Evolutionary conservation across 2,888 invertebrate species (phyloP), one percentile per base, ranked within the genome.

Genomic region (Tiliacea aurago): DNA sequence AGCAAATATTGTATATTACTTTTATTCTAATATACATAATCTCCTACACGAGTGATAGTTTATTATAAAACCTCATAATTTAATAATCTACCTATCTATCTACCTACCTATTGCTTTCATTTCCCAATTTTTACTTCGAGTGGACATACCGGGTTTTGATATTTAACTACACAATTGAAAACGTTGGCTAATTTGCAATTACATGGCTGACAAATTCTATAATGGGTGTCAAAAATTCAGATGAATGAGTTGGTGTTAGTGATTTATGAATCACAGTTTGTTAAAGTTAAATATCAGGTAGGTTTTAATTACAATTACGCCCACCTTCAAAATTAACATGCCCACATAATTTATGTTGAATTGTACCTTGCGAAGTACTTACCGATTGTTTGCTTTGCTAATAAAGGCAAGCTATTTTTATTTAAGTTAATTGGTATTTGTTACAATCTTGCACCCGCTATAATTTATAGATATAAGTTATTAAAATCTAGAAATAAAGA

Each of bases 181-280:
- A 59, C 41, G 63, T 78, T n/a, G 51, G 51, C 55, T 72, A 67
- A 82, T 81, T 77, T 70, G 41, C 45, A 76, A 81, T 81, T 80
- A 64, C 70, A 70, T 70, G 77, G 58, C 47, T 79, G 77, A 81
- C 69, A 76, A 76, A 79, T 70, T 79, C n/a, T 37, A 28, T 81
- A 75, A 70, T 45, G 66, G 58, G 70, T 76, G 77, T 76, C 79
- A 80, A 67, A 75, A 67, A 55, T 76, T 70, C 56, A 66, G 53
- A 64, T 81, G 56, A 81, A 80, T 55, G 65, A 59, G 56, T 45
- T 37, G 33, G 43, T 59, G 77, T 81, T 67, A 59, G 70, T 81
- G 68, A 81, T 79, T 76, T 81, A 79, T 76, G 65, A 62, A 76
- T 70, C 18, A 76, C 51, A 63, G 56, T 76, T 81, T 76, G 49